These are phyloP conservation scores for Bufo bufo DNA, from an alignment of 2,113 vertebrate genomes.

Conservation along the genomic window DNA sequence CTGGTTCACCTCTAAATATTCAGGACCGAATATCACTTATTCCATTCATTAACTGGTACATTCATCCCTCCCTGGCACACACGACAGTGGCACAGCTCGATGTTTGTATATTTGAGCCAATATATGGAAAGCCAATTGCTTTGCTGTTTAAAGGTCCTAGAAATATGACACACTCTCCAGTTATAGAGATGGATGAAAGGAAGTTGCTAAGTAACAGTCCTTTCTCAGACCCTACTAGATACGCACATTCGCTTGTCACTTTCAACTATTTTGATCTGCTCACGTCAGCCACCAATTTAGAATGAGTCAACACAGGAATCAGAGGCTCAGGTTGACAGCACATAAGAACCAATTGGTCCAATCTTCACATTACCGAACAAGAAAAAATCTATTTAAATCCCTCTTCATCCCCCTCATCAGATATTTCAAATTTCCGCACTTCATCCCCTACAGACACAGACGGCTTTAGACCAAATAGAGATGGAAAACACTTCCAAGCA, in stretches of 20 bases:
- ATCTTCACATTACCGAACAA: background rate
- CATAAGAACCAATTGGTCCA: conserved; percentile 13
- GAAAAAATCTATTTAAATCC: background rate
- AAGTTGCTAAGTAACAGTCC: conserved; percentile 43
- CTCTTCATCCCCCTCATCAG: background rate
- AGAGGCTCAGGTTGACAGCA: background rate
- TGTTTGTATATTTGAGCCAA: background rate
- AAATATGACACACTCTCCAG: background rate
- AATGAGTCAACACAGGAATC: conserved; percentile 27
- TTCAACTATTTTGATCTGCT: conserved; percentile 35
- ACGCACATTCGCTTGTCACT: conserved; percentile 37
- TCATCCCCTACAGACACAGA: background rate
- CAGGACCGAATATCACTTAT: background rate
- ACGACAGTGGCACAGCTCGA: background rate
- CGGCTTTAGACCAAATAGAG: too few species aligned
- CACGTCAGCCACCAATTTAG: conserved; percentile 26
- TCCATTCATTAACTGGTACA: background rate
- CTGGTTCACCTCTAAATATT: too few species aligned
- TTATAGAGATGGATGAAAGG: background rate
- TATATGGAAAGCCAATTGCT: background rate
- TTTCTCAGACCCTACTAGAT: conserved; percentile 7
- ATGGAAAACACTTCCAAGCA: too few species aligned
- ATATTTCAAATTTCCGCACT: too few species aligned
- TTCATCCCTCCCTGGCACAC: background rate
- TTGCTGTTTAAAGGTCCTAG: conserved; percentile 8